phyloP scores from a whole-genome alignment of 1,140 invertebrate genomes.

The Ylistrum balloti region DNA sequence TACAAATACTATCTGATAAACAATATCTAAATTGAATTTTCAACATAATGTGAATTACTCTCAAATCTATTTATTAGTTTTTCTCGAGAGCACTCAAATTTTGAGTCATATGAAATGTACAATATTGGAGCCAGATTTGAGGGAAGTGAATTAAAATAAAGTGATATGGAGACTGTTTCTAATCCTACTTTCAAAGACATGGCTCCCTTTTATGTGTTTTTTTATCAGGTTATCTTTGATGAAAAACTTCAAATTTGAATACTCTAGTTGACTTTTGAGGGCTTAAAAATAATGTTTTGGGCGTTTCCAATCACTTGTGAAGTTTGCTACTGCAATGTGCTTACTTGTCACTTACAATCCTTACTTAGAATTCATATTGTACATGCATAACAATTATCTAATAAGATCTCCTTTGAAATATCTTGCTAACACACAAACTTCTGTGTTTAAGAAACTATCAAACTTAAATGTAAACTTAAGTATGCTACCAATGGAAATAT shows the following conservation, averaged over 20 bases:
- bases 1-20: not conserved
- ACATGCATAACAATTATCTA: too few species aligned
- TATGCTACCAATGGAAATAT: too few species aligned
- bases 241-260: not conserved
- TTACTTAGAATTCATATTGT: too few species aligned
- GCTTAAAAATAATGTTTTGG: too few species aligned
- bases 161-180: not conserved
- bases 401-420: too few species aligned
- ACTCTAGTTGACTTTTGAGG: not conserved
- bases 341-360: too few species aligned
- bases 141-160: not conserved
- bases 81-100: not conserved
- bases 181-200: not conserved
- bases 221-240: slow-evolving; percentile 27
- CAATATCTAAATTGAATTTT: slow-evolving; percentile 36
- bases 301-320: too few species aligned
- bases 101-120: not conserved
- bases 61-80: not conserved
- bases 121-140: not conserved
- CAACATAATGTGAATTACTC: not conserved
- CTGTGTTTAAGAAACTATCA: too few species aligned
- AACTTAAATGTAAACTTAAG: too few species aligned
- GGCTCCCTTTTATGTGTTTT: not conserved
- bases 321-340: too few species aligned
- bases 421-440: too few species aligned